Base-by-base conservation (phyloP, 2,113 vertebrate genomes). In the Maylandia zebra region DNA sequence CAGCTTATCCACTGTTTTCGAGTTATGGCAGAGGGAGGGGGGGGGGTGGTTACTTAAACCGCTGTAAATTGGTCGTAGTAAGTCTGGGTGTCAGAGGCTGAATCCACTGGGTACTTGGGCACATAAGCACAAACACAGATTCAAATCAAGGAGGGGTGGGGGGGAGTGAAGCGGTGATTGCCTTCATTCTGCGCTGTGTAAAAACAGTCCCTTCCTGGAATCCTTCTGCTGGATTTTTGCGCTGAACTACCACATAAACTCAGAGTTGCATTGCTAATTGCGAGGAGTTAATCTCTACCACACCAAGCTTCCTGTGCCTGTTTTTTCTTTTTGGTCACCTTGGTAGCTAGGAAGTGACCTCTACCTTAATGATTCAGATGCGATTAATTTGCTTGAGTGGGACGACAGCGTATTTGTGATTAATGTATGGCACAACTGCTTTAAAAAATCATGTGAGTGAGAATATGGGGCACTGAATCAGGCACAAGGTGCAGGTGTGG, bases 321-420 rank as follows among this genome's bases (percentile, higher is more conserved):
- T 82, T 84, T 83, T 83, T 85, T 81, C 82, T 17, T 55, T 71
- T 71, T 71, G 38, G 12, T 41, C 86, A 76, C 66, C 83, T 82
- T 71, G 43, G 83, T 89, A 89, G 86, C 90, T 87, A 85, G 88
- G 85, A 92, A 93, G 86, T 96, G 94, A 96, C 95, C 95, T 92
- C 93, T 90, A 88, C 83, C 84, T 95, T 95, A 91, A 95, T 94
- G 93, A 95, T 96, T 96, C 89, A 91, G 80, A 92, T 91, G 92
- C 92, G 94, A 96, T 96, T 95, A 95, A 95, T 97, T 90, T 86
- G 92, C 89, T 94, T 17, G 91, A 93, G 95, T 93, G 88, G 83
- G 91, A 78, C 43, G 9, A 81, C 71, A 41, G 82, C 16, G 57
- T 87, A 48, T 48, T 36, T 53, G 36, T 32, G 53, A 38, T 87